Evolutionary conservation across 2,113 vertebrate species (phyloP).

Genomic region (Phalacrocorax brasilianus): DNA sequence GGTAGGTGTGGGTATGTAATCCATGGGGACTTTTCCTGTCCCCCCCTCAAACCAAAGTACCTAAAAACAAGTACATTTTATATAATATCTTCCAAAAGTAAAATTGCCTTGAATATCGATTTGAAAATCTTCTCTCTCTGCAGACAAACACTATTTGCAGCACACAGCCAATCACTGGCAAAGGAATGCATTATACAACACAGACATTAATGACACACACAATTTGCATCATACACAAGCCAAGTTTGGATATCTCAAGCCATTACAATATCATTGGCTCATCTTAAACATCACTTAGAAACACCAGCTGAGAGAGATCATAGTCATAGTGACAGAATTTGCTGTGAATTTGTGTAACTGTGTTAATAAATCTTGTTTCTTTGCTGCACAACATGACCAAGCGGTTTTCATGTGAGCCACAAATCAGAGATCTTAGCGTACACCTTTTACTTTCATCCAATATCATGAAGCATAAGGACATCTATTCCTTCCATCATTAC

Average conservation of each 20-base stretch:
- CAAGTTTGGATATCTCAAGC: background rate
- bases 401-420: background rate
- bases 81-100: background rate
- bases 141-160: background rate
- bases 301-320: background rate
- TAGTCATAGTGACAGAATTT: background rate
- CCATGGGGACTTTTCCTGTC: background rate
- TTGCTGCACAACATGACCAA: rapidly evolving
- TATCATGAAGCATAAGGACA: background rate
- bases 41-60: background rate
- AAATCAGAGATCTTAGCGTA: background rate
- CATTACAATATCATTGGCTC: background rate
- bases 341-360: background rate
- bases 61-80: background rate
- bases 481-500: background rate
- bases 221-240: background rate
- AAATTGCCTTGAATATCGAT: background rate
- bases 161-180: background rate
- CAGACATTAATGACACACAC: background rate
- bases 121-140: background rate
- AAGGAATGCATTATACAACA: background rate
- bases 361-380: background rate
- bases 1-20: too few relatives aligned
- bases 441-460: background rate
- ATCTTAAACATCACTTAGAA: background rate